phyloP scores from a whole-genome alignment of 2,113 vertebrate species.

The Pungitius pungitius region DNA sequence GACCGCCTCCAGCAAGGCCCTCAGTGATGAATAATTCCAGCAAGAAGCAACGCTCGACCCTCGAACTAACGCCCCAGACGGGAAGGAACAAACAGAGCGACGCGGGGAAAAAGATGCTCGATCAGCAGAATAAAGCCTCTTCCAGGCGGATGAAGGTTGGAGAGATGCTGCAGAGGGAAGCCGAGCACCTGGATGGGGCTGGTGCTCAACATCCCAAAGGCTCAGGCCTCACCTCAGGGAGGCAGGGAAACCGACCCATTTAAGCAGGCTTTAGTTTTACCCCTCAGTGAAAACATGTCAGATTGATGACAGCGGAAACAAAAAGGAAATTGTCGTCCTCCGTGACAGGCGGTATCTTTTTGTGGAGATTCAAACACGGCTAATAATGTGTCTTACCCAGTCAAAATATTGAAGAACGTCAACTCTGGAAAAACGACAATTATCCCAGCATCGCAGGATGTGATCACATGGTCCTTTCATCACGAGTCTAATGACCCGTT shows the following conservation, averaged over 20 bases:
- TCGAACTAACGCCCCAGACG: constrained; percentile 39
- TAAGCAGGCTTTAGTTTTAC: constrained; percentile 19
- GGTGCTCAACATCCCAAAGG: constrained; percentile 7
- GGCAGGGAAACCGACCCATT: not conserved
- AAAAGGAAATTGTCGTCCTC: constrained; percentile 3
- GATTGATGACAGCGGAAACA: constrained; percentile 20
- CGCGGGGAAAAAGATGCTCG: constrained; percentile 20
- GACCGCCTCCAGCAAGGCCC: constrained; percentile 28
- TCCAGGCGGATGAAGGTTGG: constrained; percentile 49
- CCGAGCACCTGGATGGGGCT: constrained; percentile 28
- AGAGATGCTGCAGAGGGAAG: constrained; percentile 41
- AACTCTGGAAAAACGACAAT: constrained; percentile 31
- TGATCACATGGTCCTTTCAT: constrained; percentile 36
- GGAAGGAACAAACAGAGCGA: constrained; percentile 32
- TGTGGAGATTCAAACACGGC: constrained; percentile 31
- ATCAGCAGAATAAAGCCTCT: constrained; percentile 51
- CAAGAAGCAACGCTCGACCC: constrained; percentile 17
- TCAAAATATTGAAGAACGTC: constrained; percentile 48
- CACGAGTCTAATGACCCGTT: constrained; percentile 5
- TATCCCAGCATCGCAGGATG: constrained; percentile 17
- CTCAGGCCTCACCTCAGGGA: not conserved
- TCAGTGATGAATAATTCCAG: constrained; percentile 6
- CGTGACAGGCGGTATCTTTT: no score
- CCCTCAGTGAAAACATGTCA: constrained; percentile 44
- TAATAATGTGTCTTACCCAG: constrained; percentile 43